phyloP scores from a whole-genome alignment of 2,113 vertebrate genomes.

The Gnathonemus longibarbis region DNA sequence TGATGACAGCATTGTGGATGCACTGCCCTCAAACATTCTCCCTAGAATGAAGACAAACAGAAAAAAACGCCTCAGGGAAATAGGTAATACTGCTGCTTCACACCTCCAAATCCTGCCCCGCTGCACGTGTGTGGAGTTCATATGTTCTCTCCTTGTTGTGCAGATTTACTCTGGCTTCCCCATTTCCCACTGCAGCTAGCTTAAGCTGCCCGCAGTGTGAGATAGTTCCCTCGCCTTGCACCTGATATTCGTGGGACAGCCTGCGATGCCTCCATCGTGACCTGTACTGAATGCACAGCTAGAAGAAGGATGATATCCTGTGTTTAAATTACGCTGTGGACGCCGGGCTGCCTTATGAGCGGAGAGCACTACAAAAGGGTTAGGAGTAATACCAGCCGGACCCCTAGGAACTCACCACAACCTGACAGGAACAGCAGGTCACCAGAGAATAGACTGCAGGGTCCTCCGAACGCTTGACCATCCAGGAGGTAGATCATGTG shows the following conservation, averaged over 20 bases:
- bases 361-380: background rate
- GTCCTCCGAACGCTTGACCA: constrained; percentile 58
- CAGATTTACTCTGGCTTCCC: background rate
- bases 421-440: constrained; percentile 94
- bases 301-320: background rate
- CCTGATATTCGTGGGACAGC: background rate
- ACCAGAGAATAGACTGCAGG: constrained; percentile 86
- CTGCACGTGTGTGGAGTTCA: background rate
- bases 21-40: constrained; percentile 85
- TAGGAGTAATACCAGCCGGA: background rate
- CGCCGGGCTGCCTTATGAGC: background rate
- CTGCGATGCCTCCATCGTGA: background rate
- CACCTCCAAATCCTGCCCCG: background rate
- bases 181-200: background rate
- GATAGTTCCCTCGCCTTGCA: background rate
- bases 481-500: constrained; percentile 92
- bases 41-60: constrained; percentile 55
- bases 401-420: constrained; percentile 67
- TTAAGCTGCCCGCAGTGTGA: background rate
- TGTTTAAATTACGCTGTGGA: background rate
- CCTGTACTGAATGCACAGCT: background rate
- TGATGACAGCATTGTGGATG: constrained; percentile 85
- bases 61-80: background rate
- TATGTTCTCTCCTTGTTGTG: background rate
- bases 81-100: background rate